Evolutionary conservation across 2,113 vertebrate species (phyloP), one percentile per base, ranked within the genome.

Genomic region (Atrichornis clamosus): DNA sequence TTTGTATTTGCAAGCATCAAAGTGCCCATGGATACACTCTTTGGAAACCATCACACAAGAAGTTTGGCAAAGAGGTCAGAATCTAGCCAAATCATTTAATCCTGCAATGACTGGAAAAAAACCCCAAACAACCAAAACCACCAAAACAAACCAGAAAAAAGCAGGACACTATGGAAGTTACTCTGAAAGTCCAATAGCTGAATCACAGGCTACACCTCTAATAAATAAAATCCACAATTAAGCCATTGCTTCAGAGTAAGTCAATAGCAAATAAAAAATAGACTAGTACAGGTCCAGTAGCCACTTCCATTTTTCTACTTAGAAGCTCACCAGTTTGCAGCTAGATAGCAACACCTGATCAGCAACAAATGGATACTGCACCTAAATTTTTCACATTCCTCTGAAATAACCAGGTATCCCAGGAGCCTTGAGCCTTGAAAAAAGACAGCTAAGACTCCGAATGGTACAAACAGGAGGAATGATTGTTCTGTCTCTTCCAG

Each of bases 101-200:
- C 19, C 15, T 84, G 30, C 22, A 62, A 73, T 16, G 26, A 53
- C 0, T 67, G 27, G 6, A 2, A 6, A 11, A 21, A 27, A 49
- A 35, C 2, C 11, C 11, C 26, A 46, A 53, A 53, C 15, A 69
- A 39, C 39, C 7, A 42, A 65, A 58, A 27, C 13, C n/a, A 69
- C n/a, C 21, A 56, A 69, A 76, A 55, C 17, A 70, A 77, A 77
- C 6, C 18, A 70, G 39, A 37, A 77, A 73, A 75, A 59, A 82
- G 30, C 19, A 64, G 27, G 23, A 15, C 9, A 44, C 14, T 52
- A 23, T 23, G 37, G 27, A 86, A 78, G 26, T 50, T 55, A 35
- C 10, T 88, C 33, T 56, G 7, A 49, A 65, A 60, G 32, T 52
- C 14, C 16, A 37, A 52, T 15, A 42, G 28, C 9, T 0, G 0